Evolutionary conservation across 2,888 invertebrate species (phyloP), one percentile per base, ranked within the genome.

Genomic region (Machimus rusticus): DNA sequence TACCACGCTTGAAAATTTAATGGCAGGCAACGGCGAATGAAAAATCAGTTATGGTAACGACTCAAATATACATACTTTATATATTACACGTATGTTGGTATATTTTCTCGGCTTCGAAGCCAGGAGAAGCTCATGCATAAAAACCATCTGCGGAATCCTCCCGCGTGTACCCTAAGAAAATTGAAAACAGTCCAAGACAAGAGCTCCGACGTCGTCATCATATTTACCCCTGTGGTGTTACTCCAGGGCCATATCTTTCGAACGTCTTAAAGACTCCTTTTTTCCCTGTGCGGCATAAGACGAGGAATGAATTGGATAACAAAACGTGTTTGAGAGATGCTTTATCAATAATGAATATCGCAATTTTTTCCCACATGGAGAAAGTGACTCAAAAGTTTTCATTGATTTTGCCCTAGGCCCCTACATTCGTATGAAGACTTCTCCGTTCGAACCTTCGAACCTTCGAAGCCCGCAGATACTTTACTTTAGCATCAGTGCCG

Each of bases 291-390:
- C 23, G 2, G 66, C 23, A 23, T 8, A 78, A 39, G n/a, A 43
- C 43, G 78, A 77, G 51, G 81, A 28, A 81, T 81, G 81, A 81
- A 81, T 81, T 55, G 81, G 81, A 81, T 81, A 81, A 81, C 81
- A 81, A 81, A 81, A 55, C 81, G 55, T 55, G 78, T 81, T 81
- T 28, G 51, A 81, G 31, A 81, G 51, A 31, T 51, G 55, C 55
- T 81, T 81, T 81, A 81, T 81, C 81, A 81, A 81, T 81, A 81
- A 81, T 81, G 81, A 81, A 81, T 46, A 55, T 81, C 81, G 81
- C 81, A 81, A 81, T 55, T 81, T 46, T 81, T 81, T 81, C 81
- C 51, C 81, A 78, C 78, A 28, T 12, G 51, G 51, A 55, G 81
- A 81, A 81, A 81, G 51, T 78, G 78, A 81, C 31, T 81, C 81